Evolutionary conservation across 2,888 invertebrate species (phyloP).

Genomic region (Diploptera punctata): DNA sequence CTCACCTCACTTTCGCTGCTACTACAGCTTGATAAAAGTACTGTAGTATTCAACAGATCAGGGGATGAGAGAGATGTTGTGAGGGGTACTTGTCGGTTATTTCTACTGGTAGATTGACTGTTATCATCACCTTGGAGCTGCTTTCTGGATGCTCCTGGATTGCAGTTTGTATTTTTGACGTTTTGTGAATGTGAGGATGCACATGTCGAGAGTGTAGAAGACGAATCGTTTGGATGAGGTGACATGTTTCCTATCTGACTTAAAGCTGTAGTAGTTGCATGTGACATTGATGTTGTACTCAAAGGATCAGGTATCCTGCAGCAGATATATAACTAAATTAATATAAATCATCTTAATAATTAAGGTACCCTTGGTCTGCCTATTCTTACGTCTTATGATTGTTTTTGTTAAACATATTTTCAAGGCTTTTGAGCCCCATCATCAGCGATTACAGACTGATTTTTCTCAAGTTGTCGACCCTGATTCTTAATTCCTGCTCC

Average conservation of each 20-base stretch:
- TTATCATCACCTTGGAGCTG: neutral
- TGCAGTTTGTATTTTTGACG: neutral
- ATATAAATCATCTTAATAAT: too few relatives aligned
- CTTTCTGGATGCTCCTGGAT: neutral
- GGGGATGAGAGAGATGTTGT: constrained; percentile 51
- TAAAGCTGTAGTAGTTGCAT: neutral
- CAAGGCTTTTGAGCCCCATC: too few relatives aligned
- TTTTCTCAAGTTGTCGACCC: too few relatives aligned
- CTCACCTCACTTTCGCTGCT: constrained; percentile 51
- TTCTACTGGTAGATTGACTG: neutral
- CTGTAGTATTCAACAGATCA: constrained; percentile 53
- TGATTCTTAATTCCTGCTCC: too few relatives aligned
- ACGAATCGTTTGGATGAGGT: constrained; percentile 8
- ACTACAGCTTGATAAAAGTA: constrained; percentile 53
- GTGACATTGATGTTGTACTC: neutral
- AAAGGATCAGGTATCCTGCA: constrained; percentile 1
- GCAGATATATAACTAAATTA: too few relatives aligned
- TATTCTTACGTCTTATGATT: too few relatives aligned
- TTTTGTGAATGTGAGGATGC: constrained; percentile 27
- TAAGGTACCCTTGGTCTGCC: too few relatives aligned
- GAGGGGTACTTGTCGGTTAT: constrained; percentile 41
- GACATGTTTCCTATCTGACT: neutral
- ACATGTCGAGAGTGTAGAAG: neutral
- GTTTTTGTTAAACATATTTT: too few relatives aligned
- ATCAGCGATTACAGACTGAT: too few relatives aligned